Base-by-base conservation (phyloP, 2,113 vertebrate genomes). In the Rhombomys opimus region DNA sequence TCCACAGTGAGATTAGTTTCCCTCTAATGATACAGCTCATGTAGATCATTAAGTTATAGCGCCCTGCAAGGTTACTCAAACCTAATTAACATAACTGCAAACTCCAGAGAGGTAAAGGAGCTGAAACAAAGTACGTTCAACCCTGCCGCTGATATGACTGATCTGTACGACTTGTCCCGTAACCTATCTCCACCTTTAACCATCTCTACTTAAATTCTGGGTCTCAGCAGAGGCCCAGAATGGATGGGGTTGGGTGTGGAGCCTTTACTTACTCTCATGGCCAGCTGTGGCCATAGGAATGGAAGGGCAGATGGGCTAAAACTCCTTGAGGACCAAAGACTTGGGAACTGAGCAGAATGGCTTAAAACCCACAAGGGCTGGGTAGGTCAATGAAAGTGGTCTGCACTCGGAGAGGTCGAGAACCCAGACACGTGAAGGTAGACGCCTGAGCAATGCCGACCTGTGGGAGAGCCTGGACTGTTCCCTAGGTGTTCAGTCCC, bases 1-100 rank as follows among this genome's bases (percentile, higher is more conserved):
- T 97, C 95, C 96, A 97, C 93, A 97, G 97, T 98, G 96, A 98
- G 89, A 97, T 96, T 97, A 97, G 93, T 96, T 95, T 96, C 97
- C 96, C 91, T 97, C 89, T 96, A 96, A 95, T 89, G 92, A 90
- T 63, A 94, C 70, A 93, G 35, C 95, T 96, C 65, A 77, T 68
- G 52, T 90, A 90, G 84, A 91, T 89, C 67, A 87, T 82, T 94
- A 90, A 94, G 68, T 95, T 82, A 84, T 82, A 97, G 82, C 72
- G 78, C 41, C 87, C 94, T 93, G 89, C 25, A 90, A 76, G 92
- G 75, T 95, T 92, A 93, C 68, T 96, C 65, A 94, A 95, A 96
- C 41, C 80, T 75, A 63, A 57, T 22, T 86, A 68, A 93, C 65
- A 92, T 35, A 93, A 81, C 81, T 70, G 52, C 88, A 95, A 96